A percentile compares a stretch with the other conserved stretches of the same genome.
phyloP scores from a whole-genome alignment of 1,140 invertebrate species.

The Euura saliciscinereae region DNA sequence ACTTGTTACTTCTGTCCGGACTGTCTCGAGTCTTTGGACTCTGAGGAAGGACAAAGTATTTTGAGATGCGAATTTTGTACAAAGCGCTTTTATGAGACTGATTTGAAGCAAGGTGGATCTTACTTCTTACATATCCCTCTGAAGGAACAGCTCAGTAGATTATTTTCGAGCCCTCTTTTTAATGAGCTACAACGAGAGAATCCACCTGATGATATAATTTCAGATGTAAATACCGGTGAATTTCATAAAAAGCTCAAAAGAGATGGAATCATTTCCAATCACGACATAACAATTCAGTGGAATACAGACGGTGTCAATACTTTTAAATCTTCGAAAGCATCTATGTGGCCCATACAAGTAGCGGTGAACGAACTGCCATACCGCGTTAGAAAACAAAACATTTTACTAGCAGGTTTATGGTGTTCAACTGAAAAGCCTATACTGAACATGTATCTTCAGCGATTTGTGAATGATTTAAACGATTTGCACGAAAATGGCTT shows the following conservation, averaged over 20 bases:
- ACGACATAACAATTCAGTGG: conserved; percentile 29
- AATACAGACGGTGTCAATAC: conserved; percentile 28
- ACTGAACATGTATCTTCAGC: conserved; percentile 17
- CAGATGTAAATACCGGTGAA: conserved; percentile 10
- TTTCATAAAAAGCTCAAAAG: neutral
- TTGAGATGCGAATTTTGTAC: too few species aligned
- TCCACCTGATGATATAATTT: neutral
- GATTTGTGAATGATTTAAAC: conserved; percentile 16
- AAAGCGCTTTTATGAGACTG: too few species aligned
- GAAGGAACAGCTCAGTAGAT: too few species aligned
- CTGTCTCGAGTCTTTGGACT: too few species aligned
- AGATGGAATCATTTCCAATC: conserved; percentile 3
- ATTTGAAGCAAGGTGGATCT: too few species aligned
- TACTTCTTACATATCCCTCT: too few species aligned
- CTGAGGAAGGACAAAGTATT: too few species aligned
- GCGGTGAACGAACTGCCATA: conserved; percentile 12
- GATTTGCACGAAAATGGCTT: conserved; percentile 10
- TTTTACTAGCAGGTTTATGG: conserved; percentile 19
- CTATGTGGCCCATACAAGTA: conserved; percentile 14
- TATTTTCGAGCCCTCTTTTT: too few species aligned
- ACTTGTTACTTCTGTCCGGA: too few species aligned
- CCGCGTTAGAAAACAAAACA: conserved; percentile 14
- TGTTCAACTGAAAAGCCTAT: neutral
- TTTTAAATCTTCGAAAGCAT: conserved; percentile 27
- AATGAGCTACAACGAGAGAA: too few species aligned